Evolutionary conservation across 2,797 vertebrate species (phyloP).

Genomic region (Mareca penelope): DNA sequence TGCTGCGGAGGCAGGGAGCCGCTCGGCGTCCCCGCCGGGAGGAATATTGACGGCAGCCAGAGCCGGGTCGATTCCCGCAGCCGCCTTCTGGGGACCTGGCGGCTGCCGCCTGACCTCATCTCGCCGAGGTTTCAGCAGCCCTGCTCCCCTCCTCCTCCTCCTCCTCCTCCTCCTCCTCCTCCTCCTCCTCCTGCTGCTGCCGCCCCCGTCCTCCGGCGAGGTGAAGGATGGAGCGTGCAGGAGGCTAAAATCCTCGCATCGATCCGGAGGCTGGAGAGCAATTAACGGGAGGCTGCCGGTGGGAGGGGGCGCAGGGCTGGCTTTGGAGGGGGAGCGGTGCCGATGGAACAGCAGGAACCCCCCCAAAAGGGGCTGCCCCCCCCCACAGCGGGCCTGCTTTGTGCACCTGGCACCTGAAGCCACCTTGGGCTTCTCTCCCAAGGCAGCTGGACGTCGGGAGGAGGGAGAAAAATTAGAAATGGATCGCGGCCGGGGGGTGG

Average conservation of each 20-base stretch:
- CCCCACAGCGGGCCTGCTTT: neutral
- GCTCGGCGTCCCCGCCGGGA: neutral
- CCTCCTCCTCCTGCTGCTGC: constrained; percentile 13
- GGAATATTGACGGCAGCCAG: constrained; percentile 25
- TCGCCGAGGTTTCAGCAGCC: constrained; percentile 67
- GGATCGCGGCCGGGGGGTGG: neutral
- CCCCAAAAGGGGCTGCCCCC: neutral
- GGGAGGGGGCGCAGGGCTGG: neutral
- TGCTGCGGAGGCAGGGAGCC: neutral
- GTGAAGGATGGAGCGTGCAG: constrained; percentile 70
- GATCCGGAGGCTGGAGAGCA: constrained; percentile 71
- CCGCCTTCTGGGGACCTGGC: constrained; percentile 42
- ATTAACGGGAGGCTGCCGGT: constrained; percentile 56
- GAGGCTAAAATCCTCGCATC: constrained; percentile 74
- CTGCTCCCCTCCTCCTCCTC: constrained; percentile 29
- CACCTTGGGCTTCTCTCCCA: neutral
- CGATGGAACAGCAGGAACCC: neutral
- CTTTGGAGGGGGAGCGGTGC: neutral
- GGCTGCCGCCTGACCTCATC: constrained; percentile 65
- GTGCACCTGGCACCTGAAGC: neutral
- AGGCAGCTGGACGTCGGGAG: neutral
- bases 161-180: neutral
- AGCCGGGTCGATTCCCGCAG: constrained; percentile 48
- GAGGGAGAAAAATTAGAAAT: neutral
- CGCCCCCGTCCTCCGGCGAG: constrained; percentile 16